These are phyloP conservation scores for Cephalotes varians DNA, from an alignment of 2,888 invertebrate species.

Conservation along the genomic window DNA sequence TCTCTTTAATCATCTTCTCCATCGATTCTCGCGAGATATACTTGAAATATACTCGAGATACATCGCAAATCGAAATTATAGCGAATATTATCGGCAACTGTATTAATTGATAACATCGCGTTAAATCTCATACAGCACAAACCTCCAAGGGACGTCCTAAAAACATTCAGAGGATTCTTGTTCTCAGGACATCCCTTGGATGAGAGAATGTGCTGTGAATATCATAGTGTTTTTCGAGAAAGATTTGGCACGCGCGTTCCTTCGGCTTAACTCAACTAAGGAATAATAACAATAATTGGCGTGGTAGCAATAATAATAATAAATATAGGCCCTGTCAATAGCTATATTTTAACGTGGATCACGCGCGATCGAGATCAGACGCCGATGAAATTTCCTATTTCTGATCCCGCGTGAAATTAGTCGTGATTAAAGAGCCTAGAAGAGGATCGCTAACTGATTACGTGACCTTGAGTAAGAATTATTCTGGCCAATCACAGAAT, in stretches of 20 bases:
- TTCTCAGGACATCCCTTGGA: too few species aligned
- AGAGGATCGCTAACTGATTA: too few species aligned
- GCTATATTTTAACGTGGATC: not conserved
- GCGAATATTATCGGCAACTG: not conserved
- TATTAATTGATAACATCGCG: not conserved
- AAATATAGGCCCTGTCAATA: constrained; percentile 20
- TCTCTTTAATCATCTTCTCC: not conserved
- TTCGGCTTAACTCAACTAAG: constrained; percentile 24
- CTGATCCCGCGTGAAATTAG: not conserved
- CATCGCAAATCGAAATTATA: too few species aligned
- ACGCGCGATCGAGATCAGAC: constrained; percentile 6
- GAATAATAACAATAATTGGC: constrained; percentile 9
- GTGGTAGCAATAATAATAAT: constrained; percentile 4
- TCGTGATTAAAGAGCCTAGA: too few species aligned
- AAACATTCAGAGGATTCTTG: too few species aligned
- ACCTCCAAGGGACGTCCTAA: too few species aligned
- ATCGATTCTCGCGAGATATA: not conserved
- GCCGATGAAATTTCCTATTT: not conserved
- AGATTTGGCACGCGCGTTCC: constrained; percentile 21
- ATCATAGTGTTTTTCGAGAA: too few species aligned
- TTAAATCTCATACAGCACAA: too few species aligned
- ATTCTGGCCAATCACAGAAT: too few species aligned
- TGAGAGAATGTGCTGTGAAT: too few species aligned
- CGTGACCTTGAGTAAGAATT: too few species aligned
- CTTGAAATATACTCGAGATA: not conserved